These are phyloP conservation scores for Drosophila auraria DNA, from an alignment of 1,140 invertebrate genomes.

Conservation along the genomic window DNA sequence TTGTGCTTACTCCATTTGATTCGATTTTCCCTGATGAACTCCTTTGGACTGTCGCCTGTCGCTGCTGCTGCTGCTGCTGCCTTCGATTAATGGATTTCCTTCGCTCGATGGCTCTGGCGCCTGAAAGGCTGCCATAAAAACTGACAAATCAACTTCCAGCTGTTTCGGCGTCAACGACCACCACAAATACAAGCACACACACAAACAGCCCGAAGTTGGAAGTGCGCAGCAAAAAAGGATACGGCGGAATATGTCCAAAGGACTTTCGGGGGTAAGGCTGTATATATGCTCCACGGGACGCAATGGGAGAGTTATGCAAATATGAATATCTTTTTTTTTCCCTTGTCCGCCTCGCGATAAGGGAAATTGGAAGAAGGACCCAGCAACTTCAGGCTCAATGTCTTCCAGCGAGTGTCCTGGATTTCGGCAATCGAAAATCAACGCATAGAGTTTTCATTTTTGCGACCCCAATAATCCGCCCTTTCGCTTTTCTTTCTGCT, in stretches of 20 bases:
- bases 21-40: slow-evolving; percentile 43
- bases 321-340: slow-evolving; percentile 39
- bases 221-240: slow-evolving; percentile 37
- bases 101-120: slow-evolving; percentile 37
- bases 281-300: slow-evolving; percentile 40
- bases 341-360: slow-evolving; percentile 23
- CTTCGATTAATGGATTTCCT: slow-evolving; percentile 52
- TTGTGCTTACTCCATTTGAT: slow-evolving; percentile 25
- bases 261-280: slow-evolving; percentile 6
- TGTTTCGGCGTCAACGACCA: slow-evolving; percentile 59
- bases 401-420: slow-evolving; percentile 29
- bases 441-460: slow-evolving; percentile 32
- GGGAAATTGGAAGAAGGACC: slow-evolving; percentile 9
- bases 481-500: slow-evolving; percentile 41
- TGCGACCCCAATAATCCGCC: slow-evolving; percentile 44
- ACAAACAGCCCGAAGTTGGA: neutral
- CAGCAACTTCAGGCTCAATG: slow-evolving; percentile 4
- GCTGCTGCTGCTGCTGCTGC: neutral
- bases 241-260: neutral
- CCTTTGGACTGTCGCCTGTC: slow-evolving; percentile 11
- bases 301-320: slow-evolving; percentile 55
- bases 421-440: slow-evolving; percentile 41
- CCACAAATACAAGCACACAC: slow-evolving; percentile 10
- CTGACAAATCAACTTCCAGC: slow-evolving; percentile 65
- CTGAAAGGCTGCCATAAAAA: slow-evolving; percentile 60